Evolutionary conservation across 2,888 invertebrate species (phyloP).

Genomic region (Hydrotaea cyrtoneurina): DNA sequence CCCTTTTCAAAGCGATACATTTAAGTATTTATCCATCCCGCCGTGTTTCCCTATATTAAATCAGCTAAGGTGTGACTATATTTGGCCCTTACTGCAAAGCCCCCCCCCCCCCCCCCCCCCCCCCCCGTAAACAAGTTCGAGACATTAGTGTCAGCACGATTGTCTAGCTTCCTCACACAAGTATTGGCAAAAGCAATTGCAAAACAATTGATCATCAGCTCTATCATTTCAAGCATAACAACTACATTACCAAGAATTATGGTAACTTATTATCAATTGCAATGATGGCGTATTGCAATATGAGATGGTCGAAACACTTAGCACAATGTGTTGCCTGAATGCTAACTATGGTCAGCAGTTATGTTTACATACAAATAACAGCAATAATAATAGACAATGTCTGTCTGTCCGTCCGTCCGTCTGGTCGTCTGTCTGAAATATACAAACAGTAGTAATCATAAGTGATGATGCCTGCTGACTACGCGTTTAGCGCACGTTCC

Average conservation of each 20-base stretch:
- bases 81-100: no score
- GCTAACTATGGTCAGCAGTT: constrained; percentile 65
- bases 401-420: not conserved
- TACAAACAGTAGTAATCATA: constrained; percentile 59
- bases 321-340: constrained; percentile 55
- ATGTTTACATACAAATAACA: constrained; percentile 66
- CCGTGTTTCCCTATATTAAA: no score
- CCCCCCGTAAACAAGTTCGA: no score
- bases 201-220: constrained; percentile 13
- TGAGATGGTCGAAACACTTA: constrained; percentile 40
- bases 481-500: constrained; percentile 65
- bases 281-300: constrained; percentile 13
- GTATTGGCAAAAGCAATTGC: not conserved
- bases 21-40: no score
- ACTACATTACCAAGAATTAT: constrained; percentile 54
- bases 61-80: no score
- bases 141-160: no score
- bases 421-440: constrained; percentile 3
- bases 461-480: constrained; percentile 67
- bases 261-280: constrained; percentile 34
- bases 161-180: not conserved
- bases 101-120: no score
- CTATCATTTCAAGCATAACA: constrained; percentile 42
- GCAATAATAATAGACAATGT: constrained; percentile 44
- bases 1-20: no score